These are phyloP conservation scores for Bubo bubo DNA, from an alignment of 2,113 vertebrate genomes.

Conservation along the genomic window DNA sequence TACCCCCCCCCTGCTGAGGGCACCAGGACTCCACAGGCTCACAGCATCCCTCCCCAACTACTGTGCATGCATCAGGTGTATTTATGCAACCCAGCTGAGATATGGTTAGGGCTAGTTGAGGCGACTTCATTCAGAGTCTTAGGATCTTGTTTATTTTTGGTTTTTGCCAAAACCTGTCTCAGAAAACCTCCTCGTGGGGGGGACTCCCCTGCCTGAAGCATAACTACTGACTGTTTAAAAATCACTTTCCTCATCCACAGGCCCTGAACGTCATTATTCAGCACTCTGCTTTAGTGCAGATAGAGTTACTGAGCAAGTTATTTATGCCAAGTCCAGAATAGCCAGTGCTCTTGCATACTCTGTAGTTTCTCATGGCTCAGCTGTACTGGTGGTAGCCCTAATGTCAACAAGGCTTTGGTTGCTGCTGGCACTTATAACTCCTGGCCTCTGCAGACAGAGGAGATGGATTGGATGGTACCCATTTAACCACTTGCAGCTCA, in stretches of 20 bases:
- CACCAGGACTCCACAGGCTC: not conserved
- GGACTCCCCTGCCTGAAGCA: not conserved
- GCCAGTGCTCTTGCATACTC: not conserved
- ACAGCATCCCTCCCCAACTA: rapidly evolving
- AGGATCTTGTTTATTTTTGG: not conserved
- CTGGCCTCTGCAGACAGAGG: not conserved
- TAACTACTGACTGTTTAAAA: not conserved
- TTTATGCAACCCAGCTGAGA: not conserved
- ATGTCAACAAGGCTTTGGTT: constrained; percentile 24
- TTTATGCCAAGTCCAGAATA: constrained; percentile 22
- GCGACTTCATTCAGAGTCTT: not conserved
- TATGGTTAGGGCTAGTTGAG: not conserved
- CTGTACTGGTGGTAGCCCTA: not conserved
- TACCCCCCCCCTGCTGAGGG: not conserved
- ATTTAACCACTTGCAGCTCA: not conserved
- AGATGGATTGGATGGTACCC: not conserved
- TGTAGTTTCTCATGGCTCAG: constrained; percentile 33
- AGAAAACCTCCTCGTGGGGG: not conserved
- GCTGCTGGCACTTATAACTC: not conserved
- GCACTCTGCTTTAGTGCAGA: not conserved
- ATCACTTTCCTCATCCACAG: not conserved
- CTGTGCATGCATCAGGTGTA: rapidly evolving
- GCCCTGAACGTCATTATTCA: not conserved
- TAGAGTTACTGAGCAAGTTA: not conserved
- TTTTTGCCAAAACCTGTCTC: not conserved